phyloP scores from a whole-genome alignment of 2,797 vertebrate genomes.

The Diplodus sargus region DNA sequence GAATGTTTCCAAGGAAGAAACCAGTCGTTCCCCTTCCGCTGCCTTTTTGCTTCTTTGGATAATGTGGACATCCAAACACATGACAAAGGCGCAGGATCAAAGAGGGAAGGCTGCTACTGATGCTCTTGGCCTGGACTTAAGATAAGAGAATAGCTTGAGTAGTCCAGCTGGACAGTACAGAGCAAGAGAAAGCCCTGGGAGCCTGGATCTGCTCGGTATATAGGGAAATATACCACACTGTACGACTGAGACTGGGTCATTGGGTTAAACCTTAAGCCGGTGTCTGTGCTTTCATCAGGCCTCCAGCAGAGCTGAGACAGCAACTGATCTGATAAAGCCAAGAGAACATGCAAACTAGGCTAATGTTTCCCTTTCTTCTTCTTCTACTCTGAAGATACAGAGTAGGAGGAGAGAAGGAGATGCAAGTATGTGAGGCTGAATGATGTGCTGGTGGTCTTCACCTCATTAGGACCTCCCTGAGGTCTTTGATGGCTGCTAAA shows the following conservation, averaged over 20 bases:
- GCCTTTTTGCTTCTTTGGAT: conserved; percentile 34
- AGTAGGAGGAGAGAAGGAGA: conserved; percentile 43
- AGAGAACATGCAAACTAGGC: conserved; percentile 38
- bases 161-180: conserved; percentile 27
- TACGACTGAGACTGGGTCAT: conserved; percentile 43
- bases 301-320: conserved; percentile 52
- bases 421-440: conserved; percentile 49
- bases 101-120: conserved; percentile 62
- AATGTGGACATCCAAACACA: conserved; percentile 68
- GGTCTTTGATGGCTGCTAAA: conserved; percentile 64
- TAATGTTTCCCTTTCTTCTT: conserved; percentile 38
- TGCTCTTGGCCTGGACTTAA: conserved; percentile 65
- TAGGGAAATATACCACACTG: conserved; percentile 25
- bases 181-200: conserved; percentile 45
- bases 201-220: conserved; percentile 35
- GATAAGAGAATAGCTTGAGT: conserved; percentile 51
- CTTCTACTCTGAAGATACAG: conserved; percentile 33
- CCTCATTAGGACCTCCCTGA: conserved; percentile 68
- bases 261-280: conserved; percentile 52
- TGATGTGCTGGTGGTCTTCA: conserved; percentile 63
- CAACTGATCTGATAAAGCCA: conserved; percentile 57
- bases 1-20: conserved; percentile 36
- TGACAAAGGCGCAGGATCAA: conserved; percentile 66
- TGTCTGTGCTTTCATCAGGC: conserved; percentile 61
- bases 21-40: conserved; percentile 37